Conservation (phyloP, 23 tunicate species). For the Ascidia mentula region DNA sequence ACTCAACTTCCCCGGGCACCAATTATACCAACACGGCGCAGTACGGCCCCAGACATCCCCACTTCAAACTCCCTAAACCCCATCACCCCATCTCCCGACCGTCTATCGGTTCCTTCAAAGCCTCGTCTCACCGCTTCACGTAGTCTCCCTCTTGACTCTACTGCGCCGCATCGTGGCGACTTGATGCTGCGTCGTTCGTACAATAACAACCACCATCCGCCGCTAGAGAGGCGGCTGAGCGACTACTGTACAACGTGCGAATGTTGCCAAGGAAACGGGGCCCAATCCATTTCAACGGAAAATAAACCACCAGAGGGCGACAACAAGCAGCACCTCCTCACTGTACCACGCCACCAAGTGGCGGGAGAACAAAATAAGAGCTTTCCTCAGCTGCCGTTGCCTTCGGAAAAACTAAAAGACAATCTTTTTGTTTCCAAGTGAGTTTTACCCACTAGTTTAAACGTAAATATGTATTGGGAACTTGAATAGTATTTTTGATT, state of each 20-base stretch:
- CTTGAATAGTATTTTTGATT: neutral
- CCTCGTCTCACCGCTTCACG: neutral
- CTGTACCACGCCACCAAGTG: neutral
- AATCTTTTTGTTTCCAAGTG: too few species aligned
- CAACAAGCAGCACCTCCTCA: neutral
- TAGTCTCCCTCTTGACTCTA: neutral
- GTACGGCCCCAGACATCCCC: neutral
- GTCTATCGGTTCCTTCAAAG: neutral
- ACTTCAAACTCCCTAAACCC: neutral
- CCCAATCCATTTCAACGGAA: neutral
- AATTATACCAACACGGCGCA: neutral
- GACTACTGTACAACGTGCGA: neutral
- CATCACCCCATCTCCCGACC: neutral
- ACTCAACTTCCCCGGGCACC: neutral
- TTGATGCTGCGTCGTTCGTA: neutral
- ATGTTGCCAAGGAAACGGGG: neutral
- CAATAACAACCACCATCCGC: neutral
- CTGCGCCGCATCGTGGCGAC: neutral
- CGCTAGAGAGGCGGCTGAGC: neutral
- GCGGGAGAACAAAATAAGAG: neutral
- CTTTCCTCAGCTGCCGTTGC: neutral
- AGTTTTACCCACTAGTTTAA: too few species aligned
- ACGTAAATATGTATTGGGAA: neutral
- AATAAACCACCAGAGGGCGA: neutral
- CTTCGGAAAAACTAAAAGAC: too few species aligned